Evolutionary conservation across 2,113 vertebrate species (phyloP).

Genomic region (Strix uralensis): DNA sequence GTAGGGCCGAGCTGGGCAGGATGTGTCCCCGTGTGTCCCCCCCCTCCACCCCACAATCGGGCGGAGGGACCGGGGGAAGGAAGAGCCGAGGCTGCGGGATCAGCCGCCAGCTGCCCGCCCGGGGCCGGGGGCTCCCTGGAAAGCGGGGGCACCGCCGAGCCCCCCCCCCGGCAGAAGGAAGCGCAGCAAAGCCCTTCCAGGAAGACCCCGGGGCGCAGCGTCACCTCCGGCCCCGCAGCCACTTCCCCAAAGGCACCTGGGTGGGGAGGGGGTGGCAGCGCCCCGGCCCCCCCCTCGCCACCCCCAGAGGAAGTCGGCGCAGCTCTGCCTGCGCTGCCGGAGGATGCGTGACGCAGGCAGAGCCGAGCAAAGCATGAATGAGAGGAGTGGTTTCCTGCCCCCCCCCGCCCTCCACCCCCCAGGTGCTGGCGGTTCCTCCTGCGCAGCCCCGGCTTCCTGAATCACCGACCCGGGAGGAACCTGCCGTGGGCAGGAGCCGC

Average conservation of each 20-base stretch:
- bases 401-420: neutral
- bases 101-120: neutral
- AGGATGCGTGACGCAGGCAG: slow-evolving; percentile 58
- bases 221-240: neutral
- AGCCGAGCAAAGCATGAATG: slow-evolving; percentile 60
- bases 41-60: neutral
- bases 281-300: neutral
- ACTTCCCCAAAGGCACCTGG: neutral
- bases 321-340: slow-evolving; percentile 25
- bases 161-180: slow-evolving; percentile 20
- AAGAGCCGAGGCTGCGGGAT: neutral
- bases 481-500: neutral
- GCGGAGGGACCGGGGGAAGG: neutral
- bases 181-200: slow-evolving; percentile 6
- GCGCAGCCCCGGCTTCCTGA: slow-evolving; percentile 47
- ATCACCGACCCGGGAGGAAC: slow-evolving; percentile 40
- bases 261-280: neutral
- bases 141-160: neutral
- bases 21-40: neutral
- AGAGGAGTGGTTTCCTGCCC: slow-evolving; percentile 53
- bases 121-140: neutral
- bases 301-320: slow-evolving; percentile 42
- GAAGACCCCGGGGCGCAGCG: neutral
- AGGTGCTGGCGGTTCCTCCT: slow-evolving; percentile 50
- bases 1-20: neutral